Evolutionary conservation across 2,113 vertebrate genomes (phyloP), one percentile per base, ranked within the genome.

Genomic region (Macquaria ambigua): DNA sequence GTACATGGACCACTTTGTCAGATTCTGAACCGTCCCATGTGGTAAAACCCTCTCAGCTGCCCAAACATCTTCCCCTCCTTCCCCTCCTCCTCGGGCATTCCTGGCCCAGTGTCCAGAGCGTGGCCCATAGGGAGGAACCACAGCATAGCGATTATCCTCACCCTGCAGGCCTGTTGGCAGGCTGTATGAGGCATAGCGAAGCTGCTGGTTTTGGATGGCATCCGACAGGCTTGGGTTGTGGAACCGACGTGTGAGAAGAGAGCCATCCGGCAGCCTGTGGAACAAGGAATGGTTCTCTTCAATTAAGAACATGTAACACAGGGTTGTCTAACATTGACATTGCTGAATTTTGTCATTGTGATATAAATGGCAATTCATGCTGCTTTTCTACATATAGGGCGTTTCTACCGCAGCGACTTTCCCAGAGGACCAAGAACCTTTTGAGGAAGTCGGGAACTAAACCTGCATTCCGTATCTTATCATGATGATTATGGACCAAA

Each of bases 61-160:
- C 97, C 96, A 96, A 18, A 90, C 76, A 16, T 96, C 95, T 43
- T 96, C 96, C 69, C 91, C 94, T 63, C 93, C 93, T 39, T 81
- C 94, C 28, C 92, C 94, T 31, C 86, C 94, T 20, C 87, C 94
- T 68, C 69, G 90, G 41, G 89, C 86, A 67, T 94, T 93, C 79
- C 72, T 91, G 71, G 95, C 95, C 96, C 94, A 97, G 87, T 97
- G 96, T 73, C 96, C 95, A 64, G 94, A 95, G 28, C 74, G 88
- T 25, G 97, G 97, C 18, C 97, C 94, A 34, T 95, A 97, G 16
- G 98, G 97, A 84, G 95, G 94, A 68, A 98, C 96, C 21, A 97
- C 94, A 0, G 97, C 97, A 58, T 97, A 99, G 50, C 96, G 95
- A 23, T 96, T 96, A 53, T 94, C 92, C 75, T 92, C 86, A 18